These are phyloP conservation scores for Melopsittacus undulatus DNA, from an alignment of 2,797 vertebrate species.

Conservation along the genomic window DNA sequence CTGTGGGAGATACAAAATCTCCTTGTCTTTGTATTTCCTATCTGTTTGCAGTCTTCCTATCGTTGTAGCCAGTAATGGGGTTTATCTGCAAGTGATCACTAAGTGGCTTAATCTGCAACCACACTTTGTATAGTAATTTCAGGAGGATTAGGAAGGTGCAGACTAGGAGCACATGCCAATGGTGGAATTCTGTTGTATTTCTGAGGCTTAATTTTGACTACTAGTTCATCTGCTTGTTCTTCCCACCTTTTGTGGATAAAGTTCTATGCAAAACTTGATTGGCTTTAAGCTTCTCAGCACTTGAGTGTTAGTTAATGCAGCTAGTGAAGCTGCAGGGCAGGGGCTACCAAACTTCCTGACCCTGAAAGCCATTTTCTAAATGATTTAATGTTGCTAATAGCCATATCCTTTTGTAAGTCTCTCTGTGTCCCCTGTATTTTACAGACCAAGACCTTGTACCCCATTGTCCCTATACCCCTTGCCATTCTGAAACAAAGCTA, in stretches of 20 bases:
- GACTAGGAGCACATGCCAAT: not conserved
- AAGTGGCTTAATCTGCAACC: not conserved
- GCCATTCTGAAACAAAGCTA: not conserved
- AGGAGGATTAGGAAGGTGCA: not conserved
- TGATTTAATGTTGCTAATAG: not conserved
- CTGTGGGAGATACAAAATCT: not conserved
- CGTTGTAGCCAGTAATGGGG: not conserved
- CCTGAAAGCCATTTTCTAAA: not conserved
- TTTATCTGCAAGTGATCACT: not conserved
- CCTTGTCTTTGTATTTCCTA: not conserved
- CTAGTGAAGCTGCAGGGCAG: not conserved
- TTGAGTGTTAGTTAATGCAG: not conserved
- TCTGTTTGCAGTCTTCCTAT: not conserved
- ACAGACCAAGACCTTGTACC: not conserved
- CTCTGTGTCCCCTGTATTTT: not conserved
- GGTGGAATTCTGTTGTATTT: not conserved
- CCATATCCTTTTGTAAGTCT: not conserved
- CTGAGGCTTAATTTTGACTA: not conserved
- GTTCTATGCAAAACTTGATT: not conserved
- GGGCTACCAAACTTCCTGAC: not conserved
- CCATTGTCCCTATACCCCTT: fast-evolving
- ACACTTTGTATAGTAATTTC: constrained; percentile 10
- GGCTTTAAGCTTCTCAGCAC: not conserved
- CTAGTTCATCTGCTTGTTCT: not conserved
- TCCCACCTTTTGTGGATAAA: not conserved